Percentiles rank a stretch among this genome's conserved stretches.
phyloP scores from a whole-genome alignment of 2,888 invertebrate genomes.

The Pristionchus entomophagus region DNA sequence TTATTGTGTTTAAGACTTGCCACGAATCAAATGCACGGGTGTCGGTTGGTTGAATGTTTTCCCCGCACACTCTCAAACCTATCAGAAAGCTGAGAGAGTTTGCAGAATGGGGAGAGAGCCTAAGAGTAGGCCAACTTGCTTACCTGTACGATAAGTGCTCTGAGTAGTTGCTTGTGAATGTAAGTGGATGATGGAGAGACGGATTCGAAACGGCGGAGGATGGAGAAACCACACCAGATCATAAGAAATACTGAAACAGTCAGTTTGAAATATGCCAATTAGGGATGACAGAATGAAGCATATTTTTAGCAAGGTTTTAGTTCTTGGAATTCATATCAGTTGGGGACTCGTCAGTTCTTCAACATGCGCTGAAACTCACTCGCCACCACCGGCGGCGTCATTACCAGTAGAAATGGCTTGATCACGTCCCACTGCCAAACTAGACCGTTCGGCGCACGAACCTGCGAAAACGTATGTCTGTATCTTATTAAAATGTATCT shows the following conservation, averaged over 20 bases:
- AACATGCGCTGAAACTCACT: neutral
- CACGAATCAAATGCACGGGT: too few species aligned
- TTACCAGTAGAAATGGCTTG: neutral
- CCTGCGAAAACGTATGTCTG: too few species aligned
- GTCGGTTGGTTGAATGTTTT: too few species aligned
- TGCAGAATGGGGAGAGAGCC: too few species aligned
- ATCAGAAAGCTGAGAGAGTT: too few species aligned
- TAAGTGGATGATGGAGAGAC: neutral
- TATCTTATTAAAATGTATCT: too few species aligned
- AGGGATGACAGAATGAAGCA: too few species aligned
- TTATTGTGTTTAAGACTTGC: too few species aligned
- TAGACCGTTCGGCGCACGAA: neutral
- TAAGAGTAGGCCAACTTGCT: too few species aligned
- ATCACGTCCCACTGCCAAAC: slow-evolving; percentile 20
- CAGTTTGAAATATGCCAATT: neutral
- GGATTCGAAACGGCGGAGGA: neutral
- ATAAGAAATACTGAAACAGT: neutral
- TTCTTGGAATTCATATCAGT: too few species aligned
- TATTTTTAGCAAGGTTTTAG: neutral
- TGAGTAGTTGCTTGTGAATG: slow-evolving; percentile 3
- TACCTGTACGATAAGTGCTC: neutral
- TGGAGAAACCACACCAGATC: neutral
- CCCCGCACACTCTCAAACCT: too few species aligned
- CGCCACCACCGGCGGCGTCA: neutral
- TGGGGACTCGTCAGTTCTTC: too few species aligned